Conservation (phyloP, 2,797 vertebrate genomes). For the Trachops cirrhosus region DNA sequence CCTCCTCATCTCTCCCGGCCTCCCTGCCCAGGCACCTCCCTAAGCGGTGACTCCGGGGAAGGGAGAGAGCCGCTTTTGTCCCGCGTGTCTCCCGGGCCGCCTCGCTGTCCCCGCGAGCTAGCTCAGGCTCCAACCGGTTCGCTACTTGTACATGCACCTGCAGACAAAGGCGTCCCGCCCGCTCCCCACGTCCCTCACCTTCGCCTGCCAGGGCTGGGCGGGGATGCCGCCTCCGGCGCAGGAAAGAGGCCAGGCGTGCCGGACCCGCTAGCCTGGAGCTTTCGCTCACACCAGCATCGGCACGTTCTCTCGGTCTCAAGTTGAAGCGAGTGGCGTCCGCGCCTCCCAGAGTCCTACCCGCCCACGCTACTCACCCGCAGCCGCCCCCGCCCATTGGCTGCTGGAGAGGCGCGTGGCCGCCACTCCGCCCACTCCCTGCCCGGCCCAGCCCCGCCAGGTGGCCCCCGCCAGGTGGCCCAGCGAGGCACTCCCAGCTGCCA, state of each 20-base stretch:
- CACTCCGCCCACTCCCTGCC: neutral
- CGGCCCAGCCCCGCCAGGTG: neutral
- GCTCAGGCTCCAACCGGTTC: conserved; percentile 37
- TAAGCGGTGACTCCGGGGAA: conserved; percentile 37
- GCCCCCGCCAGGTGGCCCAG: neutral
- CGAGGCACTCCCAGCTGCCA: neutral
- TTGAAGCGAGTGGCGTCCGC: conserved; percentile 59
- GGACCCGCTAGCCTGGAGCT: neutral
- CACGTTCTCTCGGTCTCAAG: conserved; percentile 83
- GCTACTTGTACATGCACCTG: conserved; percentile 41
- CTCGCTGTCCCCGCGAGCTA: conserved; percentile 47
- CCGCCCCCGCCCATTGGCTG: conserved; percentile 57
- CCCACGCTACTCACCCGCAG: neutral
- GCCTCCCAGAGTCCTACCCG: conserved; percentile 17
- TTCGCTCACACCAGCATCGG: conserved; percentile 48
- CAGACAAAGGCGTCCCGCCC: conserved; percentile 74
- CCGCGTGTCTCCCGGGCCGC: conserved; percentile 40
- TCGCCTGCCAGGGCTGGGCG: neutral
- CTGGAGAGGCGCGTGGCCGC: neutral
- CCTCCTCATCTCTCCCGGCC: neutral
- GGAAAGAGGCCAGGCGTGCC: conserved; percentile 46
- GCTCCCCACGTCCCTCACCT: conserved; percentile 78
- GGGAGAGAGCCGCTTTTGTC: conserved; percentile 76
- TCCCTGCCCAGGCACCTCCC: neutral
- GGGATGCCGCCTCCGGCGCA: conserved; percentile 66